Percentiles rank a stretch among this genome's conserved stretches.
phyloP scores from a whole-genome alignment of 2,113 vertebrate species.

The Coracopsis vasa region DNA sequence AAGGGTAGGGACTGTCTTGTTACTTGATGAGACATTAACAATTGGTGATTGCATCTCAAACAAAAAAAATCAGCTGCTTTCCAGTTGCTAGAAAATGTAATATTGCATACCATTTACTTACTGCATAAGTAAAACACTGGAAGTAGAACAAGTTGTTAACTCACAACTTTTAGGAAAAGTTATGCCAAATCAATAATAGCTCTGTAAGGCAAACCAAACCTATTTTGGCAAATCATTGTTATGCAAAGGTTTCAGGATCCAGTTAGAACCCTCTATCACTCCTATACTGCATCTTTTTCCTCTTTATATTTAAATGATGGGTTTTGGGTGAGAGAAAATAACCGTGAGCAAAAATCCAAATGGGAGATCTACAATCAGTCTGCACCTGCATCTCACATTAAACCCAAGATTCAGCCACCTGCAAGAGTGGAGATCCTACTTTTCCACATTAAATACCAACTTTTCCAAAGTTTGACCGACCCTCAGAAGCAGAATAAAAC shows the following conservation, averaged over 20 bases:
- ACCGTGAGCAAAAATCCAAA: not conserved
- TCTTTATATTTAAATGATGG: not conserved
- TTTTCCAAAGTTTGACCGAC: not conserved
- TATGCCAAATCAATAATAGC: not conserved
- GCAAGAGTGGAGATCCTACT: rapidly evolving
- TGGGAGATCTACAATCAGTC: not conserved
- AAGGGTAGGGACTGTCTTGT: slow-evolving; percentile 52
- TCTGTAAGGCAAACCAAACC: not conserved
- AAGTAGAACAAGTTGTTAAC: not conserved
- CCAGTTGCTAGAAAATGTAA: slow-evolving; percentile 23
- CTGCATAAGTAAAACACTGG: not conserved
- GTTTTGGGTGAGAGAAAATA: not conserved
- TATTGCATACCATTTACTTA: not conserved
- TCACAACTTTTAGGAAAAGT: not conserved
- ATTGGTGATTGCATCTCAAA: slow-evolving; percentile 53
- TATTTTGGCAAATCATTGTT: not conserved
- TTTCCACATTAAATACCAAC: not conserved
- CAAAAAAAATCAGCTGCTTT: slow-evolving; percentile 4
- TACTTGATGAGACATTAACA: slow-evolving; percentile 67
- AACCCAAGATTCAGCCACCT: not conserved
- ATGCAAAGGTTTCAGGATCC: not conserved
- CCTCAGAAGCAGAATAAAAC: not conserved
- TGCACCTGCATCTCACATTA: not conserved
- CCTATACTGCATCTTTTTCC: not conserved
- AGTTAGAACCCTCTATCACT: not conserved